These are phyloP conservation scores for Oncorhynchus gorbuscha DNA, from an alignment of 2,113 vertebrate genomes.

Conservation along the genomic window DNA sequence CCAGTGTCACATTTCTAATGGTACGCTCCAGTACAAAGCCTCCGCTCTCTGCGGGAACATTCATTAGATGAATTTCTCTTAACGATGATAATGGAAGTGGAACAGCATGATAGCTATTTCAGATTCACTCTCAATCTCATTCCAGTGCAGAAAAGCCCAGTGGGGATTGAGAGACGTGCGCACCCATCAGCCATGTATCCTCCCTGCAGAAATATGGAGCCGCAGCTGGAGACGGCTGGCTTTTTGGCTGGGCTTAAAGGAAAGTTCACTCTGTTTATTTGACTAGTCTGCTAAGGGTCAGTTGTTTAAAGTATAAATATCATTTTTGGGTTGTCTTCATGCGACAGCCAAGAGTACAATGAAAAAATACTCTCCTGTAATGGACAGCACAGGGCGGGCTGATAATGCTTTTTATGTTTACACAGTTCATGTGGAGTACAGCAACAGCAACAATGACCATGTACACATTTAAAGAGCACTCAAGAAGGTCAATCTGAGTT, in stretches of 20 bases:
- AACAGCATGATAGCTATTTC: constrained; percentile 59
- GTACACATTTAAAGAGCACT: no score
- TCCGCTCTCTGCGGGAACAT: constrained; percentile 50
- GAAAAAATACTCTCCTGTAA: constrained; percentile 24
- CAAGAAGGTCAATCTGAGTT: no score
- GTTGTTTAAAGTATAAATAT: background rate
- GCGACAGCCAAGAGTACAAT: background rate
- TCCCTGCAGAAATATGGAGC: constrained; percentile 28
- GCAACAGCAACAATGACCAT: no score
- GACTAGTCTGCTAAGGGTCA: background rate
- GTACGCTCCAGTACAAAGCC: constrained; percentile 38
- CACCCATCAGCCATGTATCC: constrained; percentile 31
- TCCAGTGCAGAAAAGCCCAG: constrained; percentile 51
- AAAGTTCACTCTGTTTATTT: constrained; percentile 29
- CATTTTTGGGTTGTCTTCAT: background rate
- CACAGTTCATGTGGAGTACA: no score
- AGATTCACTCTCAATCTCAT: constrained; percentile 52
- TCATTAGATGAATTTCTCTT: constrained; percentile 66
- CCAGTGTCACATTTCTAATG: constrained; percentile 50
- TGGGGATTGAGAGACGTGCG: constrained; percentile 48
- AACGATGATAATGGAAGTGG: constrained; percentile 59
- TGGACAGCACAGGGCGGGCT: constrained; percentile 9
- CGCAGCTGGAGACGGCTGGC: constrained; percentile 37
- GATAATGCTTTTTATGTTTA: constrained; percentile 15
- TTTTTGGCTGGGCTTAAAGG: constrained; percentile 12